Conservation (phyloP, 2,888 invertebrate genomes). For the Silvanus unidentatus region DNA sequence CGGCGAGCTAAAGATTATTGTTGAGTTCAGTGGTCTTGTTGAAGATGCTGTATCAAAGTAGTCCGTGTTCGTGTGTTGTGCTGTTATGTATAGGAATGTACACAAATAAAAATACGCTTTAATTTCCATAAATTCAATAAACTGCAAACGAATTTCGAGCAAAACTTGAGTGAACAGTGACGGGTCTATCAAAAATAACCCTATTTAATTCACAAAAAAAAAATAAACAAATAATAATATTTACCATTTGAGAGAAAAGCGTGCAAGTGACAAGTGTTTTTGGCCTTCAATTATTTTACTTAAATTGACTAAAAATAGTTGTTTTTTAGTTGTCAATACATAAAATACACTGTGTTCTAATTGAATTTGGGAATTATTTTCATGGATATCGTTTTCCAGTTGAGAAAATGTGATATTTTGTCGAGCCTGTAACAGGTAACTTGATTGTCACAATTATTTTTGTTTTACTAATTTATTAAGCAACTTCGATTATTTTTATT, state of each 20-base stretch:
- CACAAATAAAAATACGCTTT: constrained; percentile 14
- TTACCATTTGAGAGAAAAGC: no score
- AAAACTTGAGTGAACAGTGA: constrained; percentile 5
- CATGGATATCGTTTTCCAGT: constrained; percentile 12
- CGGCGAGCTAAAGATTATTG: constrained; percentile 24
- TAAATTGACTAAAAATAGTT: constrained; percentile 13
- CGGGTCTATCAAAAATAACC: neutral
- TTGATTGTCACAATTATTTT: neutral
- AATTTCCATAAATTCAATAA: constrained; percentile 13
- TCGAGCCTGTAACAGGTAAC: constrained; percentile 14
- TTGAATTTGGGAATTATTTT: constrained; percentile 9
- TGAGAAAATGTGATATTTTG: constrained; percentile 12
- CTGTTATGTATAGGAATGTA: constrained; percentile 10
- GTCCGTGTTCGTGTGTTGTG: constrained; percentile 18
- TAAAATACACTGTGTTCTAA: constrained; percentile 9
- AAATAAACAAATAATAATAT: constrained; percentile 1
- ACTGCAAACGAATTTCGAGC: neutral
- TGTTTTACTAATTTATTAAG: no score
- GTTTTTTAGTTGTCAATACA: constrained; percentile 10
- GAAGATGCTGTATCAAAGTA: constrained; percentile 25
- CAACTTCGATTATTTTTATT: no score
- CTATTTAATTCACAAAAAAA: constrained; percentile 2
- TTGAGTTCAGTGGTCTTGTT: constrained; percentile 26
- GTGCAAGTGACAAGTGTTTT: constrained; percentile 11
- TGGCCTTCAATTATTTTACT: constrained; percentile 8